Conservation (phyloP, 2,888 invertebrate genomes). For the Stratiomys singularior region DNA sequence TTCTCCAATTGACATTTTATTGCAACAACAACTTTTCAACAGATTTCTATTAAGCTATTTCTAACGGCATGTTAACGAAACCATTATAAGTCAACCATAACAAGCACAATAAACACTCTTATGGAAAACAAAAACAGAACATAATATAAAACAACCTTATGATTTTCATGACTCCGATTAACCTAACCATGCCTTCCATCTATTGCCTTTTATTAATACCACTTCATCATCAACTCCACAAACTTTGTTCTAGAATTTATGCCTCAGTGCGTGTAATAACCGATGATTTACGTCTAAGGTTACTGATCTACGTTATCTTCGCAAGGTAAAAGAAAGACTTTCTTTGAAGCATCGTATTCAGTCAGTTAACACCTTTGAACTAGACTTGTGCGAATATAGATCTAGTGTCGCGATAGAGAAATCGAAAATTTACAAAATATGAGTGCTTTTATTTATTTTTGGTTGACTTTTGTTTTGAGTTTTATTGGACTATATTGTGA, state of each 20-base stretch:
- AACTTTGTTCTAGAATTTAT: constrained; percentile 11
- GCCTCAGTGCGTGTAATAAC: constrained; percentile 18
- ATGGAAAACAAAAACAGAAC: too few relatives aligned
- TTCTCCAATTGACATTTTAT: too few relatives aligned
- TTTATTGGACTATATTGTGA: too few relatives aligned
- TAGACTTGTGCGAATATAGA: not conserved
- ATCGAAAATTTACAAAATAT: not conserved
- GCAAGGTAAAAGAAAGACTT: constrained; percentile 13
- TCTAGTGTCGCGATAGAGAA: not conserved
- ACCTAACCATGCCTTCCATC: not conserved
- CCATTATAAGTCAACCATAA: too few relatives aligned
- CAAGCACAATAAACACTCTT: too few relatives aligned
- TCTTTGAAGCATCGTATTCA: not conserved
- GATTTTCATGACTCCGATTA: not conserved
- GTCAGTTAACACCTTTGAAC: constrained; percentile 43
- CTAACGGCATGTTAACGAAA: too few relatives aligned
- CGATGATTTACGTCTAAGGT: not conserved
- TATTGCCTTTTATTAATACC: not conserved
- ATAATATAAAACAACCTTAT: too few relatives aligned
- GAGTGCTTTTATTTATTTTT: not conserved
- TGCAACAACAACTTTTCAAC: too few relatives aligned
- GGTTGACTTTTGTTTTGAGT: not conserved
- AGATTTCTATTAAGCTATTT: too few relatives aligned
- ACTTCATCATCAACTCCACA: not conserved
- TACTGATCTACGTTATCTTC: not conserved